Conservation (phyloP, 1,140 invertebrate species). For the Antheraea pernyi region DNA sequence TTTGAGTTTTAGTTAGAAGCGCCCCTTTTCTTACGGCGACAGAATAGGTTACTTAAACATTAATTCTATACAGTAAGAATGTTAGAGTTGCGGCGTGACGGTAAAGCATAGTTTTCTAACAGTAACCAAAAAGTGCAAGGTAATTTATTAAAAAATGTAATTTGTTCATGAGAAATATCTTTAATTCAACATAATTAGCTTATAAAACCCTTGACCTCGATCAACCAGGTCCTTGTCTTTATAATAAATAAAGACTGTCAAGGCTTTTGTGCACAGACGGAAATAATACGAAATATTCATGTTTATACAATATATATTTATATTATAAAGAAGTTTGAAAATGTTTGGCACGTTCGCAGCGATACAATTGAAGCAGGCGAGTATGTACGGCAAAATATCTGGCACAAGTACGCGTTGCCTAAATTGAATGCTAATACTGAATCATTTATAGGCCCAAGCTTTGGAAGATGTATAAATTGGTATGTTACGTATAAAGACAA, state of each 20-base stretch:
- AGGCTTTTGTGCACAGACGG: neutral
- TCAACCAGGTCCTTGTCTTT: neutral
- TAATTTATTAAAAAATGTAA: too few relatives aligned
- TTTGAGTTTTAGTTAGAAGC: too few relatives aligned
- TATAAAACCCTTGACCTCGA: neutral
- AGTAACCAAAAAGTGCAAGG: too few relatives aligned
- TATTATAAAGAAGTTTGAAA: neutral
- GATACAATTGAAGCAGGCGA: neutral
- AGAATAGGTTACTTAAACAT: too few relatives aligned
- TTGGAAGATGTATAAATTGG: neutral
- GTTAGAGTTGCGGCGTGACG: too few relatives aligned
- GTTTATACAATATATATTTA: neutral
- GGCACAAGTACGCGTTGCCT: constrained; percentile 4
- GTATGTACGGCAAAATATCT: neutral
- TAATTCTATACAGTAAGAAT: too few relatives aligned
- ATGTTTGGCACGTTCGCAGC: neutral
- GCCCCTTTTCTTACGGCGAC: too few relatives aligned
- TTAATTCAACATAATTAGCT: neutral
- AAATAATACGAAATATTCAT: neutral
- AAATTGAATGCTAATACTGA: constrained; percentile 7
- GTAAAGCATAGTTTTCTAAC: too few relatives aligned
- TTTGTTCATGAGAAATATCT: too few relatives aligned
- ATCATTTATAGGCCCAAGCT: neutral
- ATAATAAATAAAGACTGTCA: too few relatives aligned
- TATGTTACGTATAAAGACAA: neutral